A percentile compares a stretch with the other conserved stretches of the same genome.
These are phyloP conservation scores for Alectoris magna DNA, from an alignment of 2,797 vertebrate genomes.

Conservation along the genomic window DNA sequence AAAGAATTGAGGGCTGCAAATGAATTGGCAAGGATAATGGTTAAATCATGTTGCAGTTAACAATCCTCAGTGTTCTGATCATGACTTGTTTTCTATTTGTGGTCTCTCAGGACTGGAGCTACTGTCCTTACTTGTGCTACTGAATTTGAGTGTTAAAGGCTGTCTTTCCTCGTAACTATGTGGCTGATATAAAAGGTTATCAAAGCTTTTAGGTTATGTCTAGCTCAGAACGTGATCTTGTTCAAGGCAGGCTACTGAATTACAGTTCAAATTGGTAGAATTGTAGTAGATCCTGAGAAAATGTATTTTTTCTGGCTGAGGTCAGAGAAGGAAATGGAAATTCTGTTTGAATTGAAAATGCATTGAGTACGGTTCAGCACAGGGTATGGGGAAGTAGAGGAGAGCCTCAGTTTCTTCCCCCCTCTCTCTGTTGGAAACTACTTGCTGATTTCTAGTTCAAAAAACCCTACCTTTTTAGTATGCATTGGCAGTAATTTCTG, in stretches of 20 bases:
- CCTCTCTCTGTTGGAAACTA: background rate
- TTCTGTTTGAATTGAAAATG: background rate
- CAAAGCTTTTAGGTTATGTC: background rate
- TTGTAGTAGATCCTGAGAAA: background rate
- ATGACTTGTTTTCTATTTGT: background rate
- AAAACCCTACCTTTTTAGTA: background rate
- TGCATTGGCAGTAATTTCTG: background rate
- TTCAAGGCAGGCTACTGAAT: background rate
- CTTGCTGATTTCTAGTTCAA: background rate
- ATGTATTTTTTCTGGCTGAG: background rate
- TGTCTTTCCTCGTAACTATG: background rate
- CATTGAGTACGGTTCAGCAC: background rate
- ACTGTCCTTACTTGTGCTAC: background rate
- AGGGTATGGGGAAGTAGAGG: background rate
- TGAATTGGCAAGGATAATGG: background rate
- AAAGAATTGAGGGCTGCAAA: background rate
- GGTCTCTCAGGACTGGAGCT: background rate
- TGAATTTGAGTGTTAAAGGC: background rate
- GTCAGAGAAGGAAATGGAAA: background rate
- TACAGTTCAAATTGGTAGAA: background rate
- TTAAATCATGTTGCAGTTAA: background rate
- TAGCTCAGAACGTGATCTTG: background rate
- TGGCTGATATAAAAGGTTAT: background rate
- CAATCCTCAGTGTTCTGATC: background rate
- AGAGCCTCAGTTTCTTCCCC: background rate